phyloP scores from a whole-genome alignment of 2,797 vertebrate genomes.

The Lepus oiostolus region DNA sequence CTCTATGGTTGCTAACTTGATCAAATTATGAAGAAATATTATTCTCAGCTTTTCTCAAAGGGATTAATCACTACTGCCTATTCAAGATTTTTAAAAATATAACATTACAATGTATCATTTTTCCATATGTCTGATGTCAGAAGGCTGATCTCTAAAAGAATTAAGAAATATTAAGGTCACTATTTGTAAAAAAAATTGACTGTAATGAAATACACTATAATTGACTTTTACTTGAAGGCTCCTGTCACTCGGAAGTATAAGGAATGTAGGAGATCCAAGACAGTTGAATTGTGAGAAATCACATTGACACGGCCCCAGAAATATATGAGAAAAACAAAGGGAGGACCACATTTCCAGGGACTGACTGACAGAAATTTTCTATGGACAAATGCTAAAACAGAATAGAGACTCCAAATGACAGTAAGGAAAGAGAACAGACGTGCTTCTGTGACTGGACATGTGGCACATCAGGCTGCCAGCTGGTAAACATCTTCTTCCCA shows the following conservation, averaged over 20 bases:
- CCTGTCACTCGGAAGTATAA: neutral
- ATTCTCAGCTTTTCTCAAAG: neutral
- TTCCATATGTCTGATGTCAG: neutral
- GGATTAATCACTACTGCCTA: neutral
- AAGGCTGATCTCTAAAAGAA: neutral
- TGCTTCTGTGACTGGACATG: no score
- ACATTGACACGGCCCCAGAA: no score
- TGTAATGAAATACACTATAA: neutral
- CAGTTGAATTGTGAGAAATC: no score
- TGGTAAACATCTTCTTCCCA: no score
- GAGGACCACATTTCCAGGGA: no score
- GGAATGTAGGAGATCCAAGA: neutral
- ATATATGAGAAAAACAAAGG: no score
- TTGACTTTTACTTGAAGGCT: conserved; percentile 30
- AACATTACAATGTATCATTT: neutral
- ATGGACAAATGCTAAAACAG: no score
- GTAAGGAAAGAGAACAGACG: no score
- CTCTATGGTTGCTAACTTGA: neutral
- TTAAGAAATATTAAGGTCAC: neutral
- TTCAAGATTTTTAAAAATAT: neutral
- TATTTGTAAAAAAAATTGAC: neutral
- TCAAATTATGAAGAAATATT: neutral
- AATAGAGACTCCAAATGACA: no score
- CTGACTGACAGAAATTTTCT: no score
- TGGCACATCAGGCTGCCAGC: no score